A percentile compares a stretch with the other conserved stretches of the same genome.
Evolutionary conservation across 1,140 invertebrate species (phyloP).

Genomic region (Aphis gossypii): DNA sequence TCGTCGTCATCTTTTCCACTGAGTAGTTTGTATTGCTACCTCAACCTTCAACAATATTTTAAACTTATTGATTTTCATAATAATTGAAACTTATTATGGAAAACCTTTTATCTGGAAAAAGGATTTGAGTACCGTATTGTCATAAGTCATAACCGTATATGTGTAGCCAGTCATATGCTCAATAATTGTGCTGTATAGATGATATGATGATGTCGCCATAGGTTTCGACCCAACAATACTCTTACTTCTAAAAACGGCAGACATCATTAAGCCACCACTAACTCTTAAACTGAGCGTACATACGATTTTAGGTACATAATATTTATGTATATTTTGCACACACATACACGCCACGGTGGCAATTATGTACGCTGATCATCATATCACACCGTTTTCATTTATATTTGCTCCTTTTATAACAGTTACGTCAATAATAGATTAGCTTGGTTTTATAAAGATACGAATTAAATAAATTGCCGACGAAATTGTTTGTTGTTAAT

Average conservation of each 20-base stretch:
- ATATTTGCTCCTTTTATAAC: neutral
- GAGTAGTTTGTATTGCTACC: neutral
- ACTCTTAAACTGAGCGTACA: neutral
- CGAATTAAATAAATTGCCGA: neutral
- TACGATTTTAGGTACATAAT: neutral
- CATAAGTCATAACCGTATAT: neutral
- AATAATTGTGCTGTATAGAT: neutral
- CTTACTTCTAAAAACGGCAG: neutral
- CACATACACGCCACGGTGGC: too few relatives aligned
- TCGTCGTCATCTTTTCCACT: too few relatives aligned
- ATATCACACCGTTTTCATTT: neutral
- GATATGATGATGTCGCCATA: neutral
- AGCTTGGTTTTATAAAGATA: neutral
- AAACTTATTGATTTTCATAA: conserved; percentile 24
- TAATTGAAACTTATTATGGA: conserved; percentile 13
- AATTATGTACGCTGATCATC: neutral
- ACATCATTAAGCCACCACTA: neutral
- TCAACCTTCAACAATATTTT: too few relatives aligned
- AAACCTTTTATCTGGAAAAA: neutral
- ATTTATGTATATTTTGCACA: too few relatives aligned
- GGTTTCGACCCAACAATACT: neutral
- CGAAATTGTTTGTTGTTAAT: neutral
- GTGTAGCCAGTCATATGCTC: neutral
- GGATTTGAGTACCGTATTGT: neutral
- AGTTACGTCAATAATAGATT: too few relatives aligned